A percentile compares a stretch with the other conserved stretches of the same genome.
phyloP scores from a whole-genome alignment of 92 coral and sea anemone genomes.

The Porites rus region DNA sequence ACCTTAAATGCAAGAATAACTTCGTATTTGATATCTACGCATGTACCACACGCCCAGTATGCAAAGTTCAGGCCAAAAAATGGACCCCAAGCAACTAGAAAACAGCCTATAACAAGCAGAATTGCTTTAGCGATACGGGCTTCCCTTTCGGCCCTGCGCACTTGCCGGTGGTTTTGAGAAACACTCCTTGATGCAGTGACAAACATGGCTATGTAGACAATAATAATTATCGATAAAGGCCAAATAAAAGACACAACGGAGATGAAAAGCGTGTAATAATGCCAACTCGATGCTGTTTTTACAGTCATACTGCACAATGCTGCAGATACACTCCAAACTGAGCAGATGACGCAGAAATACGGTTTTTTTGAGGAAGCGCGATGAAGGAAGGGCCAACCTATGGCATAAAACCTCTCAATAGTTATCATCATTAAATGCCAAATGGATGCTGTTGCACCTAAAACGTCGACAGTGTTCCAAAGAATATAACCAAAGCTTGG shows the following conservation, averaged over 20 bases:
- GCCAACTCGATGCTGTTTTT: constrained; percentile 55
- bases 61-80: constrained; percentile 66
- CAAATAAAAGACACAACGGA: constrained; percentile 46
- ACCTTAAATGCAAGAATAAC: constrained; percentile 62
- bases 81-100: constrained; percentile 67
- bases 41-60: constrained; percentile 67
- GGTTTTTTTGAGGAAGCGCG: constrained; percentile 56
- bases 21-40: constrained; percentile 52
- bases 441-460: constrained; percentile 70
- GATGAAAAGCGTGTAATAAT: constrained; percentile 49
- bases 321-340: constrained; percentile 58
- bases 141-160: constrained; percentile 46
- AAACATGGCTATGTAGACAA: constrained; percentile 64
- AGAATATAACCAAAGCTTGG: constrained; percentile 51
- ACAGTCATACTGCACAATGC: constrained; percentile 49
- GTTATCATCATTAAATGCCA: constrained; percentile 66
- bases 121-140: constrained; percentile 64
- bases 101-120: constrained; percentile 59
- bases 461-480: constrained; percentile 65
- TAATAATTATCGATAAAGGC: constrained; percentile 54
- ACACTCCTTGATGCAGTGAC: constrained; percentile 55
- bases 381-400: constrained; percentile 72
- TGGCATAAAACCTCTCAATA: constrained; percentile 64
- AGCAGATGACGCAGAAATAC: constrained; percentile 39
- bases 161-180: constrained; percentile 32